Conservation (phyloP, 1,140 invertebrate species). For the Sinonovacula constricta region DNA sequence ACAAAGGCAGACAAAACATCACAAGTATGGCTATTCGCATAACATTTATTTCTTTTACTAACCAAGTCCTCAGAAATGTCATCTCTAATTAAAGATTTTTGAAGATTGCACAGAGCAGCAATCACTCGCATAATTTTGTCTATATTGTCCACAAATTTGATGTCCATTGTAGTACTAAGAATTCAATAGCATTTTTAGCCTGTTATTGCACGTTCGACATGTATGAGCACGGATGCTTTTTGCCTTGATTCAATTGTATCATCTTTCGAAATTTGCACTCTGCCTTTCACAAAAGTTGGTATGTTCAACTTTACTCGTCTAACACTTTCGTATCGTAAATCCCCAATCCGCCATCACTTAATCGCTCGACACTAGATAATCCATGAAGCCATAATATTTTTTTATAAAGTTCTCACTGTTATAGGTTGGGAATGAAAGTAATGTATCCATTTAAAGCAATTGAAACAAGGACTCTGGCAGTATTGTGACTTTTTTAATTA, state of each 20-base stretch:
- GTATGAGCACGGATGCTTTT: neutral
- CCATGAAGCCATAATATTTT: slow-evolving; percentile 61
- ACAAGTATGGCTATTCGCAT: too few species aligned
- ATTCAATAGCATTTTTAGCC: neutral
- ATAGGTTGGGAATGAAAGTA: slow-evolving; percentile 66
- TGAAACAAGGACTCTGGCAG: slow-evolving; percentile 65
- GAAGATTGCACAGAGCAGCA: neutral
- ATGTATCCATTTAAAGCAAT: slow-evolving; percentile 67
- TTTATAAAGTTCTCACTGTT: slow-evolving; percentile 65
- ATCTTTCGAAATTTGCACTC: neutral
- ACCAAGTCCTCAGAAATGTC: too few species aligned
- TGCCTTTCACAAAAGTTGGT: neutral
- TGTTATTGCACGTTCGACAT: slow-evolving; percentile 11
- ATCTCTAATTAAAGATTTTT: too few species aligned
- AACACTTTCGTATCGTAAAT: slow-evolving; percentile 54
- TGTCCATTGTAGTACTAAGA: neutral
- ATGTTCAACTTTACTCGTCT: neutral
- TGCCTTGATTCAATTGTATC: slow-evolving; percentile 1
- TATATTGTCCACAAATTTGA: neutral
- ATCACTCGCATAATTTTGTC: neutral
- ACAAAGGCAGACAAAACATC: too few species aligned
- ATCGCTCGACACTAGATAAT: slow-evolving; percentile 59
- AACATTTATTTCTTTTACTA: too few species aligned
- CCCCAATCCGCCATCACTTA: slow-evolving; percentile 59
- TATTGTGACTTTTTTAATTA: too few species aligned